Evolutionary conservation across 2,888 invertebrate species (phyloP).

Genomic region (Hemithea aestivaria): DNA sequence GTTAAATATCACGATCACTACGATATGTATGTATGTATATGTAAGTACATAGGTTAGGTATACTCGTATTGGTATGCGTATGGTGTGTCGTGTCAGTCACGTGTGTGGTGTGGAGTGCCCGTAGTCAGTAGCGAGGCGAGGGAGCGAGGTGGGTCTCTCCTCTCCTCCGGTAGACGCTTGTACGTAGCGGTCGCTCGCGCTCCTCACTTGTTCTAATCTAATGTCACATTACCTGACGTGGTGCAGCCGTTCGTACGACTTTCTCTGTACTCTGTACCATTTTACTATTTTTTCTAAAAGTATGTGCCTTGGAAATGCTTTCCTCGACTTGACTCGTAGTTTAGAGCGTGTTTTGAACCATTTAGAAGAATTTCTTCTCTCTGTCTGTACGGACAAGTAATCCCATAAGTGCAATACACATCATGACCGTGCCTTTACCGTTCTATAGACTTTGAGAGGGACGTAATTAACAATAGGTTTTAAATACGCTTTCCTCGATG

Average conservation of each 20-base stretch:
- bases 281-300: slow-evolving; percentile 75
- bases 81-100: slow-evolving; percentile 15
- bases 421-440: slow-evolving; percentile 79
- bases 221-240: slow-evolving; percentile 52
- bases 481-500: slow-evolving; percentile 60
- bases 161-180: slow-evolving; percentile 58
- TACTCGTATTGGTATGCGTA: slow-evolving; percentile 16
- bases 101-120: slow-evolving; percentile 2
- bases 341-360: slow-evolving; percentile 75
- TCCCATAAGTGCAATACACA: slow-evolving; percentile 77
- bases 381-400: slow-evolving; percentile 70
- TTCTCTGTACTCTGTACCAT: slow-evolving; percentile 58
- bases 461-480: slow-evolving; percentile 78
- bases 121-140: too few relatives aligned
- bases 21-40: slow-evolving; percentile 24
- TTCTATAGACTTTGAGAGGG: slow-evolving; percentile 78
- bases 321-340: slow-evolving; percentile 73
- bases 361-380: slow-evolving; percentile 72
- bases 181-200: slow-evolving; percentile 65
- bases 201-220: slow-evolving; percentile 48
- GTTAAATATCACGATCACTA: slow-evolving; percentile 28
- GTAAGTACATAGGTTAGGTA: slow-evolving; percentile 32
- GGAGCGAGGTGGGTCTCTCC: too few relatives aligned
- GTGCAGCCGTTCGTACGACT: slow-evolving; percentile 41
- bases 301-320: slow-evolving; percentile 78